Evolutionary conservation across 2,797 vertebrate species (phyloP).

Genomic region (Mionectes olivaceus): DNA sequence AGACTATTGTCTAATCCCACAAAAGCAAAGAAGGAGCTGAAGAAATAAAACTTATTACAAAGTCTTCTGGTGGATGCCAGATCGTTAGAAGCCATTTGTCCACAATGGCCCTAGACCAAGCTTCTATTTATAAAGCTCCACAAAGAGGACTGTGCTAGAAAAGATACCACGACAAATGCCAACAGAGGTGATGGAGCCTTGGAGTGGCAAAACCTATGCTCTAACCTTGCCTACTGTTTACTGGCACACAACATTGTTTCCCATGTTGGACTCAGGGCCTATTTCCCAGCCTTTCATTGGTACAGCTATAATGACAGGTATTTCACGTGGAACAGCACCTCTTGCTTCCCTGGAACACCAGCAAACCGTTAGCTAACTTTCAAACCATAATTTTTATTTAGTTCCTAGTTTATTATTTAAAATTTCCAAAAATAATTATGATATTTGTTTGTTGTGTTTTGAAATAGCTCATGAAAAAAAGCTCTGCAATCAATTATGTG

Average conservation of each 20-base stretch:
- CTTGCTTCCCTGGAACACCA: background rate
- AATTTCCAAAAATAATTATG: background rate
- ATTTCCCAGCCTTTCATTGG: background rate
- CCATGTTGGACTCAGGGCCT: background rate
- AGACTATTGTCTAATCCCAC: background rate
- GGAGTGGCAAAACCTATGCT: background rate
- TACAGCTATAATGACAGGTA: background rate
- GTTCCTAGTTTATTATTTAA: background rate
- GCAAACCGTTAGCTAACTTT: background rate
- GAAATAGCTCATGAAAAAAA: background rate
- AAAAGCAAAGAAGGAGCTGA: background rate
- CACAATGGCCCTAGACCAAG: background rate
- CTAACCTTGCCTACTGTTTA: background rate
- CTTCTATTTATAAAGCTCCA: background rate
- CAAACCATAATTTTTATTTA: background rate
- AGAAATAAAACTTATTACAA: background rate
- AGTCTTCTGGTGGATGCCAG: background rate
- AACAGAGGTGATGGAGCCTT: background rate
- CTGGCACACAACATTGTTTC: background rate
- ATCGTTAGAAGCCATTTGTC: background rate
- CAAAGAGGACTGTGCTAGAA: background rate
- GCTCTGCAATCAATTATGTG: background rate
- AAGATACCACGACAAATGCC: background rate
- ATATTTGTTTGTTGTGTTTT: background rate
- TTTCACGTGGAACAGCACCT: background rate